Conservation (phyloP, 2,113 vertebrate species). For the Salvelinus namaycush region DNA sequence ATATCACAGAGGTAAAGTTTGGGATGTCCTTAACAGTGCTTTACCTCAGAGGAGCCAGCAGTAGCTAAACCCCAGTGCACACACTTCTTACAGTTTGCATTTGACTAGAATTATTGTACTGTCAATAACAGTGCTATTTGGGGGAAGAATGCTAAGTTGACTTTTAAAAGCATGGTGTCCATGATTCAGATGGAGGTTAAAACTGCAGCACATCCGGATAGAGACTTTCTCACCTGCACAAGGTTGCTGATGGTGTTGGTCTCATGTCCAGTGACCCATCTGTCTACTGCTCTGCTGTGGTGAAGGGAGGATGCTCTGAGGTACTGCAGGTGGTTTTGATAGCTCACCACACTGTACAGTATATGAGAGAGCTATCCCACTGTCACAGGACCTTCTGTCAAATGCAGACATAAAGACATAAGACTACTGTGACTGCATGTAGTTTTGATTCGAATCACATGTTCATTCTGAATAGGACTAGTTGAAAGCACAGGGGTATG, state of each 20-base stretch:
- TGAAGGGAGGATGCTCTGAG: too few relatives aligned
- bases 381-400: neutral
- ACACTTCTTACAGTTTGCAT: neutral
- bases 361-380: neutral
- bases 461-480: neutral
- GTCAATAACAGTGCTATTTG: constrained; percentile 2
- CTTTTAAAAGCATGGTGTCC: constrained; percentile 1
- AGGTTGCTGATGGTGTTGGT: neutral
- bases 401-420: neutral
- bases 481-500: neutral
- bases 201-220: neutral
- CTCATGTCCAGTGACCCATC: neutral
- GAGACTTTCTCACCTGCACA: neutral
- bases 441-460: neutral
- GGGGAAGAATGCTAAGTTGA: neutral
- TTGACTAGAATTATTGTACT: constrained; percentile 8
- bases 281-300: neutral
- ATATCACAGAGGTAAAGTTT: neutral
- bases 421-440: neutral
- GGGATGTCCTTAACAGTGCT: too few relatives aligned
- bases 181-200: neutral
- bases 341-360: neutral
- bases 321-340: neutral
- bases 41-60: neutral
- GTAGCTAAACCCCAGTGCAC: constrained; percentile 3